Evolutionary conservation across 2,888 invertebrate genomes (phyloP).

Genomic region (Zygogramma bicolorata): DNA sequence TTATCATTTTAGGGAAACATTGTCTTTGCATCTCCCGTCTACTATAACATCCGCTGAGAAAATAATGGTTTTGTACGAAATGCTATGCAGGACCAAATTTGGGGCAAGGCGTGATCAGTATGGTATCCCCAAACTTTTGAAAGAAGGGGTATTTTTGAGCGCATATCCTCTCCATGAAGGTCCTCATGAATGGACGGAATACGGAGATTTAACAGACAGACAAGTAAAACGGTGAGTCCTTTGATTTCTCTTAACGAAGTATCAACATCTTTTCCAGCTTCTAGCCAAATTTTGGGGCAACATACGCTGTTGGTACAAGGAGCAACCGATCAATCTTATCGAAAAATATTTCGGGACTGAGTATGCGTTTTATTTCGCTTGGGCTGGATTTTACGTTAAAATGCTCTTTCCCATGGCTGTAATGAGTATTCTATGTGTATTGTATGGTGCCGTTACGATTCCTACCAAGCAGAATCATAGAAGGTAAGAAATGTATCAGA

Average conservation of each 20-base stretch:
- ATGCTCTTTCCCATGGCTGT: conserved; percentile 67
- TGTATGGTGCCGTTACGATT: conserved; percentile 59
- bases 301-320: conserved; percentile 69
- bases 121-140: conserved; percentile 56
- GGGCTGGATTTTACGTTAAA: conserved; percentile 70
- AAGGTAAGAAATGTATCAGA: conserved; percentile 23
- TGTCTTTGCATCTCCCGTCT: conserved; percentile 43
- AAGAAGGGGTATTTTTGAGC: conserved; percentile 52
- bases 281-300: conserved; percentile 73
- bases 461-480: conserved; percentile 13
- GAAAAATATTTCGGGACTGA: conserved; percentile 72
- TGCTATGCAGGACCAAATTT: conserved; percentile 55
- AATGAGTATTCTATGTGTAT: conserved; percentile 65
- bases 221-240: no score
- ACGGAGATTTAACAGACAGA: conserved; percentile 59
- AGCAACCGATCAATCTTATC: conserved; percentile 73
- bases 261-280: conserved; percentile 67
- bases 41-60: conserved; percentile 58
- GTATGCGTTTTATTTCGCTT: conserved; percentile 71
- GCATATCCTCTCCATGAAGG: conserved; percentile 64
- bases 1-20: conserved; percentile 42
- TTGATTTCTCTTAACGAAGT: no score
- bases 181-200: conserved; percentile 54
- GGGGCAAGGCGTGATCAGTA: conserved; percentile 52
- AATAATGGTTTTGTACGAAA: conserved; percentile 57